Evolutionary conservation across 2,797 vertebrate genomes (phyloP).

Genomic region (Anguilla megastoma): DNA sequence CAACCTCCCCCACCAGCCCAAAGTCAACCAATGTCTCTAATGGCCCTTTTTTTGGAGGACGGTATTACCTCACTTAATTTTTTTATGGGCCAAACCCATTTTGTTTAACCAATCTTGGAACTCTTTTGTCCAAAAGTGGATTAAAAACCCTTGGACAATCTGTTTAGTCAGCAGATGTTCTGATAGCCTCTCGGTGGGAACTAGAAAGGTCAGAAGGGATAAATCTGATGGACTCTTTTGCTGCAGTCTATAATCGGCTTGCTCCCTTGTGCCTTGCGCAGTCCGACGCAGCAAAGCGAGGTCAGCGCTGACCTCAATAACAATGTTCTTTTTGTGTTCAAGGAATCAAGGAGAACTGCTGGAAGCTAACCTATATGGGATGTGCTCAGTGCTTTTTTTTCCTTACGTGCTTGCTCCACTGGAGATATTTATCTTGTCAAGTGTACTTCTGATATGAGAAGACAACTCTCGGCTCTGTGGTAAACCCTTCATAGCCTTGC

Average conservation of each 20-base stretch:
- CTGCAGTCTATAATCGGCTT: slow-evolving; percentile 84
- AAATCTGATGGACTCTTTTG: slow-evolving; percentile 82
- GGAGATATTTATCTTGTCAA: slow-evolving; percentile 83
- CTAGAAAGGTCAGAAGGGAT: slow-evolving; percentile 86
- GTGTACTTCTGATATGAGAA: slow-evolving; percentile 76
- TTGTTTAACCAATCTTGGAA: slow-evolving; percentile 75
- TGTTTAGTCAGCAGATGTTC: slow-evolving; percentile 88
- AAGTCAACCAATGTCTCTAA: slow-evolving; percentile 77
- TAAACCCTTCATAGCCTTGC: slow-evolving; percentile 42
- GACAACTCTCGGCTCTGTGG: slow-evolving; percentile 53
- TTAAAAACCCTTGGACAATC: slow-evolving; percentile 99
- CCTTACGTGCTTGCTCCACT: slow-evolving; percentile 72
- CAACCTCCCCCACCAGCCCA: slow-evolving; percentile 64
- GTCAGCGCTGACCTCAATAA: slow-evolving; percentile 87
- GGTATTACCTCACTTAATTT: slow-evolving; percentile 81
- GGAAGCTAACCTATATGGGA: slow-evolving; percentile 75
- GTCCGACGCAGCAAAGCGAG: slow-evolving; percentile 76
- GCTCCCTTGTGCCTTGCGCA: slow-evolving; percentile 83
- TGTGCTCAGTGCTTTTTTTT: slow-evolving; percentile 73
- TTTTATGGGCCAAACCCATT: slow-evolving; percentile 86
- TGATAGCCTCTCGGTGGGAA: slow-evolving; percentile 76
- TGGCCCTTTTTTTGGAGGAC: slow-evolving; percentile 82
- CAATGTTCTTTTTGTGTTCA: slow-evolving; percentile 95
- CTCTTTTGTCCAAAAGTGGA: slow-evolving; percentile 79
- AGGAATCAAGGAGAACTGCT: slow-evolving; percentile 85